phyloP scores from a whole-genome alignment of 2,113 vertebrate genomes.

The Ochotona princeps region DNA sequence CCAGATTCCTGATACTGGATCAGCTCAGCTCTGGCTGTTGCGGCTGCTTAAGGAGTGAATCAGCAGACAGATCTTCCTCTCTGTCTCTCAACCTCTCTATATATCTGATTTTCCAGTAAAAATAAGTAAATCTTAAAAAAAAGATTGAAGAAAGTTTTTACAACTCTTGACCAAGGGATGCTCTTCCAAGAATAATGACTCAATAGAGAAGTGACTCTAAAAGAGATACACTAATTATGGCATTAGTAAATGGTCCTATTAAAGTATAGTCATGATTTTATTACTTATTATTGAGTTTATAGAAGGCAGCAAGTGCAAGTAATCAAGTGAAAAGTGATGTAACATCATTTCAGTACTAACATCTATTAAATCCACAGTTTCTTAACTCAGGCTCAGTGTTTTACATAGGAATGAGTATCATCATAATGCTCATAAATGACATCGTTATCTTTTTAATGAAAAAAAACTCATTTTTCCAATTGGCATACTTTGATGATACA shows the following conservation, averaged over 20 bases:
- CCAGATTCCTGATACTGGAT: too few species aligned
- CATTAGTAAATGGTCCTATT: not conserved
- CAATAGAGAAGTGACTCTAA: not conserved
- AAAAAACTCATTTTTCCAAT: not conserved
- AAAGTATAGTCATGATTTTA: not conserved
- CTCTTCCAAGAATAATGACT: not conserved
- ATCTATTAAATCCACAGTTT: not conserved
- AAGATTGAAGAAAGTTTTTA: too few species aligned
- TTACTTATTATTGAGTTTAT: not conserved
- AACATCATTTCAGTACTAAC: not conserved
- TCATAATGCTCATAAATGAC: not conserved
- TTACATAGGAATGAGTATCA: not conserved
- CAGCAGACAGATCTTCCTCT: too few species aligned
- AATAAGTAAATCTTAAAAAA: too few species aligned
- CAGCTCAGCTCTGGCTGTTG: too few species aligned
- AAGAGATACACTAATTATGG: not conserved
- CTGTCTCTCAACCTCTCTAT: too few species aligned
- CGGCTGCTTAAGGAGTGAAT: too few species aligned
- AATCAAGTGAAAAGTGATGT: not conserved
- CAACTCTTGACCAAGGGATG: not conserved
- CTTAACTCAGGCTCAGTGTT: slow-evolving; percentile 13
- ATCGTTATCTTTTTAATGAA: slow-evolving; percentile 4
- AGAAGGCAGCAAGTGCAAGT: not conserved
- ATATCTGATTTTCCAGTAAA: too few species aligned
- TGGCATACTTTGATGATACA: not conserved